phyloP scores from a whole-genome alignment of 2,888 invertebrate species.

The Athalia cordata region DNA sequence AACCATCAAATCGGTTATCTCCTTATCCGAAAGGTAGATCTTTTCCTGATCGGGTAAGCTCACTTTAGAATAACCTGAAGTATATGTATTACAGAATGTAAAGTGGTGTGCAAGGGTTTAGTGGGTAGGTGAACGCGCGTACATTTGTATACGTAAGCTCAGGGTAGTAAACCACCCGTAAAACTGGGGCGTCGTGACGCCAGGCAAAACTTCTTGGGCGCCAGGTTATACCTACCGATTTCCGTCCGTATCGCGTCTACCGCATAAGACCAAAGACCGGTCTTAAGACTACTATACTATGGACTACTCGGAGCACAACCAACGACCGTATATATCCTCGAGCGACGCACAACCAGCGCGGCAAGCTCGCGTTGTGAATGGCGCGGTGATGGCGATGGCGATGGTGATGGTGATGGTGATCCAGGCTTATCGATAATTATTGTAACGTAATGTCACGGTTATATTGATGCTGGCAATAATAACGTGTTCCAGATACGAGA shows the following conservation, averaged over 20 bases:
- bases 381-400: constrained; percentile 45
- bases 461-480: constrained; percentile 51
- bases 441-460: constrained; percentile 54
- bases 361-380: not conserved
- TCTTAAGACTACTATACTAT: not conserved
- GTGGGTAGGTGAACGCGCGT: no score
- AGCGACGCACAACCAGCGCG: not conserved
- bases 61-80: no score
- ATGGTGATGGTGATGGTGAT: constrained; percentile 5
- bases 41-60: no score
- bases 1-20: no score
- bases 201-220: constrained; percentile 19
- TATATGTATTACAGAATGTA: no score
- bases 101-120: no score
- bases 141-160: not conserved
- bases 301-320: not conserved
- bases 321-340: not conserved
- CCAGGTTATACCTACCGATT: constrained; percentile 16
- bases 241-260: constrained; percentile 25
- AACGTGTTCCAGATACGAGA: constrained; percentile 37
- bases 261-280: not conserved
- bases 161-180: constrained; percentile 11
- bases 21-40: no score
- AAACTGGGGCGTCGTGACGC: constrained; percentile 26
- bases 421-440: constrained; percentile 55